A percentile compares a stretch with the other conserved stretches of the same genome.
These are phyloP conservation scores for Pogonus chalceus DNA, from an alignment of 1,140 invertebrate genomes.

Conservation along the genomic window DNA sequence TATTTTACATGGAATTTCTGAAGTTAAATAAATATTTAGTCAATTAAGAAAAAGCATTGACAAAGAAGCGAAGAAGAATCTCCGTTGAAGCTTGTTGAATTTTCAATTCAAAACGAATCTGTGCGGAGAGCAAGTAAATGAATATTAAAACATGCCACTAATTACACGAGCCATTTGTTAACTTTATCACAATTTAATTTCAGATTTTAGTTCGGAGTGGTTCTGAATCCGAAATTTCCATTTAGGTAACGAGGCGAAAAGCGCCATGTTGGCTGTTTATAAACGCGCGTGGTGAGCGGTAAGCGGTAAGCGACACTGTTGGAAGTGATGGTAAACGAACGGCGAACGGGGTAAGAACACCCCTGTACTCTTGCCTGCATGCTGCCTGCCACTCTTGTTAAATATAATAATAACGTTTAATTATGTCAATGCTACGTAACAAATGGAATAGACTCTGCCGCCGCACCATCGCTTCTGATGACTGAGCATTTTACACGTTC, in stretches of 20 bases:
- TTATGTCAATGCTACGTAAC: not conserved
- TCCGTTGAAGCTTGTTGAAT: too few species aligned
- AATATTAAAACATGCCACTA: not conserved
- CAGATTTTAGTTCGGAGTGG: not conserved
- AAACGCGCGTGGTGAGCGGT: not conserved
- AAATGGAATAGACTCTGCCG: not conserved
- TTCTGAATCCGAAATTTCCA: not conserved
- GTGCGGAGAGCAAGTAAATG: too few species aligned
- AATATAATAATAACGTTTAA: not conserved
- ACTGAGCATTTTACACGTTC: too few species aligned
- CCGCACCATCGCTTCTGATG: too few species aligned
- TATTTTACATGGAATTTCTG: too few species aligned
- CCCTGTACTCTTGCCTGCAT: too few species aligned
- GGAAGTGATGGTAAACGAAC: too few species aligned
- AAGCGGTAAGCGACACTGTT: too few species aligned
- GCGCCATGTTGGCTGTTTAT: not conserved
- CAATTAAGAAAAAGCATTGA: not conserved
- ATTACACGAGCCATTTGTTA: not conserved
- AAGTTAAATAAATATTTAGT: not conserved
- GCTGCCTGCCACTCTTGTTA: too few species aligned
- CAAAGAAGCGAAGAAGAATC: too few species aligned
- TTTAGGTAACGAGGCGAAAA: not conserved
- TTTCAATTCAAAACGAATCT: constrained; percentile 1
- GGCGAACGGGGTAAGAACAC: too few species aligned
- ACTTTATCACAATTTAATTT: not conserved